These are phyloP conservation scores for Holothuria glaberrima DNA, from an alignment of 35 echinoderm and acorn worm genomes.

Conservation along the genomic window DNA sequence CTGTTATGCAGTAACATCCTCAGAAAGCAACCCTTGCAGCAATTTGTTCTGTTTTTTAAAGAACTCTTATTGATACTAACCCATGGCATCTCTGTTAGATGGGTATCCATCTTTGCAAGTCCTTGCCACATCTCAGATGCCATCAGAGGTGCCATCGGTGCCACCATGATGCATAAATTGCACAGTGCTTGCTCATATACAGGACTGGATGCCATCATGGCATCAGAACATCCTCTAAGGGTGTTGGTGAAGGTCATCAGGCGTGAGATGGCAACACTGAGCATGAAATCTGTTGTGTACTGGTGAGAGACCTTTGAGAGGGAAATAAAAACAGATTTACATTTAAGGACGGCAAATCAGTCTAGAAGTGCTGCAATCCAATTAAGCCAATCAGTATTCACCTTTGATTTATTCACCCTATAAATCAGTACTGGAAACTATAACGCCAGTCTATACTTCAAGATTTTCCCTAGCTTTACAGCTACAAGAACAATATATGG, in stretches of 20 bases:
- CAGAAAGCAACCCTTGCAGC: too few relatives aligned
- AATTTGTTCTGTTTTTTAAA: too few relatives aligned
- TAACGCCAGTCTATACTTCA: too few relatives aligned
- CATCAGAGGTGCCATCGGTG: slow-evolving; percentile 87
- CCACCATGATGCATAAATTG: slow-evolving; percentile 79
- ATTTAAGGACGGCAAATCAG: too few relatives aligned
- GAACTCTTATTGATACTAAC: not conserved
- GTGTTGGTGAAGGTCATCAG: slow-evolving; percentile 84
- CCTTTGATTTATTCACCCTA: too few relatives aligned
- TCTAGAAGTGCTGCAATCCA: too few relatives aligned
- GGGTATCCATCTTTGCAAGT: not conserved
- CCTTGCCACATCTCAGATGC: slow-evolving; percentile 48
- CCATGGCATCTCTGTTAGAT: not conserved
- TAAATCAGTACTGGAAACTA: too few relatives aligned
- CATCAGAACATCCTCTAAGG: slow-evolving; percentile 64
- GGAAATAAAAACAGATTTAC: not conserved
- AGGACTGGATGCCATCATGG: slow-evolving; percentile 49
- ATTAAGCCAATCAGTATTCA: too few relatives aligned
- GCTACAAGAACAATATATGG: too few relatives aligned
- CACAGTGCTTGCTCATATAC: slow-evolving; percentile 72
- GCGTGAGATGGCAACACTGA: slow-evolving; percentile 82
- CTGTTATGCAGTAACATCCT: too few relatives aligned
- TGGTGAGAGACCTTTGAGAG: slow-evolving; percentile 76
- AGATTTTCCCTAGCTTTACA: too few relatives aligned
- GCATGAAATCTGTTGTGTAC: slow-evolving; percentile 71